Percentiles rank a stretch among this genome's conserved stretches.
Conservation (phyloP, 2,888 invertebrate species). For the Alviniconcha strummeri region DNA sequence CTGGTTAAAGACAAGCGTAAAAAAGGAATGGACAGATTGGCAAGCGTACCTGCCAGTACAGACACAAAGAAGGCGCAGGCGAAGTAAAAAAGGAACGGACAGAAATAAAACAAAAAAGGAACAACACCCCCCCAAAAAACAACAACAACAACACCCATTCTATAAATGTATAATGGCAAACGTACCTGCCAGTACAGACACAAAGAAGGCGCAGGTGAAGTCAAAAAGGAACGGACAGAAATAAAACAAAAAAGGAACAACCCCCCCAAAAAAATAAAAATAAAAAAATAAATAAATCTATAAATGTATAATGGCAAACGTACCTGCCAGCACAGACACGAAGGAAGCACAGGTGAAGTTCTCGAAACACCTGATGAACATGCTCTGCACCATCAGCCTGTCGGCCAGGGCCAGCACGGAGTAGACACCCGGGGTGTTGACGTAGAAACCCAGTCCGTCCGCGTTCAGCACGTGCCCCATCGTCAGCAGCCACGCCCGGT, state of each 20-base stretch:
- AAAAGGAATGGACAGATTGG: too few species aligned
- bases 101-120: too few species aligned
- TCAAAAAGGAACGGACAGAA: neutral
- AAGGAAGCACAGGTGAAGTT: constrained; percentile 54
- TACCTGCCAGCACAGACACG: constrained; percentile 44
- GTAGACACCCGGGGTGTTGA: constrained; percentile 46
- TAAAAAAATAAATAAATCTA: too few species aligned
- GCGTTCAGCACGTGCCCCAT: constrained; percentile 51
- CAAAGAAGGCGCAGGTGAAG: constrained; percentile 51
- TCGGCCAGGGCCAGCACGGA: constrained; percentile 47
- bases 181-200: constrained; percentile 44
- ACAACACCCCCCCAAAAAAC: too few species aligned
- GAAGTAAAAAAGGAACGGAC: constrained; percentile 32
- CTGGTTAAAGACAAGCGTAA: too few species aligned
- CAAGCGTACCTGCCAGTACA: constrained; percentile 36
- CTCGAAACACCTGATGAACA: constrained; percentile 54
- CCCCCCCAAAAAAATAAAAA: too few species aligned
- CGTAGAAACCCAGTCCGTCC: constrained; percentile 49
- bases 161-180: too few species aligned
- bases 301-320: too few species aligned
- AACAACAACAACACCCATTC: too few species aligned
- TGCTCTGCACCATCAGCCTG: constrained; percentile 51
- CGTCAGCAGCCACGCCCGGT: constrained; percentile 38
- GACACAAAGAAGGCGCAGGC: constrained; percentile 53
- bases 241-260: too few species aligned